Base-by-base conservation (phyloP, 2,888 invertebrate species). In the Catocala sponsa region DNA sequence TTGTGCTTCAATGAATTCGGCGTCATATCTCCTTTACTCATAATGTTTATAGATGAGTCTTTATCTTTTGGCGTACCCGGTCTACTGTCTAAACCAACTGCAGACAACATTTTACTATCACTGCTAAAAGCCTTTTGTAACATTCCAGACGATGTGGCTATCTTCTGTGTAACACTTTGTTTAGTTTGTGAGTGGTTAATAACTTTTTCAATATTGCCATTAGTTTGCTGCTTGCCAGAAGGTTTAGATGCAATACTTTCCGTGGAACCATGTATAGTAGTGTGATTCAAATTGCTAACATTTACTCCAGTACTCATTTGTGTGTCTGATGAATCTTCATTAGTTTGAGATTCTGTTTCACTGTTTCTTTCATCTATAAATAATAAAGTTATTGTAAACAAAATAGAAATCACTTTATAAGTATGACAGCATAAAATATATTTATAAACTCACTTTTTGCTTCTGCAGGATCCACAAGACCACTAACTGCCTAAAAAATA, bases 311-410 rank as follows among this genome's bases (percentile, higher is more conserved):
- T 81, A 67, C 94, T 95, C 46, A 96, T 94, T 94, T 97, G 95
- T 86, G 96, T 95, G 86, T 97, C 96, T 81, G 96, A 96, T 66
- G 96, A 96, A 90, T 97, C 96, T 89, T 97, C 96, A 92, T 96
- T 96, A 61, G 97, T 97, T 87, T 98, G 97, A 11, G 98, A 98
- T 92, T 98, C 98, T 48, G 97, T 97, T 92, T 98, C 98, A 90
- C 98, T 98, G 84, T 97, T 97, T 81, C 97, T 96, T 86, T 98
- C 98, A 94, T 96, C 97, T 97, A 86, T 33, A 80, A 83, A 58
- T 25, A 58, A 68, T 42, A 56, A 32, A 13, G 10, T 10, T 35
- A 46, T n/a, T 50, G 33, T n/a, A 53, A 46, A 43, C 11, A 52
- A 11, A 43, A 33, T 38, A 25, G 25, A 25, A 25, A 25, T 25